These are phyloP conservation scores for Dasysyrphus albostriatus DNA, from an alignment of 2,888 invertebrate species.

Conservation along the genomic window DNA sequence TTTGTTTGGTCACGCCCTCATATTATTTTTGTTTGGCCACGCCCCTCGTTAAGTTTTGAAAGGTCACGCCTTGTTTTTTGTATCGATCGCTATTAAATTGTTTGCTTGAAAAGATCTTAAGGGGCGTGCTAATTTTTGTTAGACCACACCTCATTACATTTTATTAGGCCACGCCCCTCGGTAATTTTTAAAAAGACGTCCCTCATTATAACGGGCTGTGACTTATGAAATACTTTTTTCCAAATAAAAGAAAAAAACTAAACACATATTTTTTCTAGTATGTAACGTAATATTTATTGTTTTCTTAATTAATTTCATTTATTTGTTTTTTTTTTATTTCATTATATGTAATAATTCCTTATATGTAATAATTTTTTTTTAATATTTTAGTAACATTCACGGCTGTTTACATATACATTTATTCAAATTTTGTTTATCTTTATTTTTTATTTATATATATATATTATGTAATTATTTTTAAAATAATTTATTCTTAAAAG, in stretches of 20 bases:
- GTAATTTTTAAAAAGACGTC: too few species aligned
- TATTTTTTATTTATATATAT: conserved; percentile 27
- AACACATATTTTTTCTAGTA: conserved; percentile 25
- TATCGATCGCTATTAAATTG: too few species aligned
- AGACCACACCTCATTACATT: too few species aligned
- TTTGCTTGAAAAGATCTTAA: too few species aligned
- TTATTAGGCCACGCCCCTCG: too few species aligned
- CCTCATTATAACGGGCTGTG: too few species aligned
- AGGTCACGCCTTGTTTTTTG: too few species aligned
- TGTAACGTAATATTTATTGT: conserved; percentile 68
- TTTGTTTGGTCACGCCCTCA: too few species aligned
- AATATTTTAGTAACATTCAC: conserved; percentile 64
- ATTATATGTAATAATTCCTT: conserved; percentile 46
- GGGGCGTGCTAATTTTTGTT: too few species aligned
- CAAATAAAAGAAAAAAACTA: neutral
- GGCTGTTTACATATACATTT: conserved; percentile 50
- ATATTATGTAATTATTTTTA: conserved; percentile 31
- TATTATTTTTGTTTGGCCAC: too few species aligned
- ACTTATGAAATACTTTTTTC: too few species aligned
- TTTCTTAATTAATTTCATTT: conserved; percentile 48
- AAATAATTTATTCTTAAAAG: conserved; percentile 23
- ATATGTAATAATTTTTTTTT: conserved; percentile 34
- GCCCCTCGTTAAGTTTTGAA: too few species aligned
- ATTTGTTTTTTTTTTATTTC: conserved; percentile 51
- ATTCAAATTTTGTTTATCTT: conserved; percentile 5